A percentile compares a stretch with the other conserved stretches of the same genome.
Conservation (phyloP, 2,113 vertebrate genomes). For the Thamnophis sirtalis region DNA sequence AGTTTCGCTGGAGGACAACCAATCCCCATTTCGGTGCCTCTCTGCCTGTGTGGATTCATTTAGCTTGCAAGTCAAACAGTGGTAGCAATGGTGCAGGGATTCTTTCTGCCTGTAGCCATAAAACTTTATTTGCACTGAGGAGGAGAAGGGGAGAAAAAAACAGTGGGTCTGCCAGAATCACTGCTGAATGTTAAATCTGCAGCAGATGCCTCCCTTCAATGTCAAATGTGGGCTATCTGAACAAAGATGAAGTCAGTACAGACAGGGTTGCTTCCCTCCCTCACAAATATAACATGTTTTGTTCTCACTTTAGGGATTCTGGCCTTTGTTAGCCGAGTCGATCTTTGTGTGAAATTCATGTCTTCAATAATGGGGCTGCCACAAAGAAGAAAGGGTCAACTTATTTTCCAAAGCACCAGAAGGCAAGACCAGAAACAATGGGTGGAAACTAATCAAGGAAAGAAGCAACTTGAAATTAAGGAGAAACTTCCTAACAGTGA, state of each 20-base stretch:
- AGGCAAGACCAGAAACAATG: background rate
- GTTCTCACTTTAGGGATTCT: slow-evolving; percentile 25
- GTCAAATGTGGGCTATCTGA: background rate
- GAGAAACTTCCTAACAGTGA: background rate
- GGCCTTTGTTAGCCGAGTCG: slow-evolving; percentile 8
- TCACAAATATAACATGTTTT: background rate
- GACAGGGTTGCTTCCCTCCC: background rate
- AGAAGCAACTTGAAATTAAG: background rate
- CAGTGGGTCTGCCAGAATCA: slow-evolving; percentile 30
- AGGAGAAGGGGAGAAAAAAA: slow-evolving; percentile 7
- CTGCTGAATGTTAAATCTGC: slow-evolving; percentile 20
- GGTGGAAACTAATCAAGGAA: background rate
- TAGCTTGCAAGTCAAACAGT: slow-evolving; percentile 26
- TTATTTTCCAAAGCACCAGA: background rate
- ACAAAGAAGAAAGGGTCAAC: background rate
- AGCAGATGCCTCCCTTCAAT: background rate
- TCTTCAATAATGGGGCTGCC: background rate
- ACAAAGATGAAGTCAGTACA: background rate
- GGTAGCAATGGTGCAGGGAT: slow-evolving; percentile 18
- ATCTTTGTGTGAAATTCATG: slow-evolving; percentile 16
- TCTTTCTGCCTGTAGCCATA: slow-evolving; percentile 37
- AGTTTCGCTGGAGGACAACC: slow-evolving; percentile 9
- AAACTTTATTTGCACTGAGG: slow-evolving; percentile 24
- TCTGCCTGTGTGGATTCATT: slow-evolving; percentile 41
- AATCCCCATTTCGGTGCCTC: background rate